Evolutionary conservation across 2,888 invertebrate species (phyloP).

Genomic region (Troides helena): DNA sequence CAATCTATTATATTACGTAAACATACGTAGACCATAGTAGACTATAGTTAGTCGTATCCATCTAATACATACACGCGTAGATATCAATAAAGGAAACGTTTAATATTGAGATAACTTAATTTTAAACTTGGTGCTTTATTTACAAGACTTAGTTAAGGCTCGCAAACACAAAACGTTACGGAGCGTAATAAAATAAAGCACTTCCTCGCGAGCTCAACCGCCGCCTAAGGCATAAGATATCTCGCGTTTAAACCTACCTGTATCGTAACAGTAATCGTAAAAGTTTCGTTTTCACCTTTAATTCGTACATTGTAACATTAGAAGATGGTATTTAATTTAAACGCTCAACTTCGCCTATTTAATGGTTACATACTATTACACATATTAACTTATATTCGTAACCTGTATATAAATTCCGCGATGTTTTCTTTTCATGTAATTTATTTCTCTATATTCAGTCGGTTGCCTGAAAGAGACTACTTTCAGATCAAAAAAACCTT

Average conservation of each 20-base stretch:
- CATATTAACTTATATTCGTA: background rate
- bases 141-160: slow-evolving; percentile 11
- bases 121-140: background rate
- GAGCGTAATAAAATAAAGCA: slow-evolving; percentile 28
- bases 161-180: slow-evolving; percentile 19
- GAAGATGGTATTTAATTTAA: slow-evolving; percentile 23
- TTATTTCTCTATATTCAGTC: no score
- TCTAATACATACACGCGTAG: background rate
- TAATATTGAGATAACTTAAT: background rate
- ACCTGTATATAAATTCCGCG: no score
- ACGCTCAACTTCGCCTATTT: slow-evolving; percentile 16
- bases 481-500: no score
- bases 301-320: slow-evolving; percentile 25
- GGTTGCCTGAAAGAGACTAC: no score
- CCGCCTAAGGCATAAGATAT: slow-evolving; percentile 20
- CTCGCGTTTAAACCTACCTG: slow-evolving; percentile 25
- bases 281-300: slow-evolving; percentile 28
- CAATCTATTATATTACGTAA: background rate
- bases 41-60: background rate
- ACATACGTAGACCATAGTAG: background rate
- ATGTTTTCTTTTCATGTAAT: no score
- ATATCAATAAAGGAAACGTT: background rate
- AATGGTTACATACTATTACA: slow-evolving; percentile 18
- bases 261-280: slow-evolving; percentile 28
- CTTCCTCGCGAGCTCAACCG: slow-evolving; percentile 15